These are phyloP conservation scores for Mesembrinibis cayennensis DNA, from an alignment of 2,113 vertebrate genomes.

Conservation along the genomic window DNA sequence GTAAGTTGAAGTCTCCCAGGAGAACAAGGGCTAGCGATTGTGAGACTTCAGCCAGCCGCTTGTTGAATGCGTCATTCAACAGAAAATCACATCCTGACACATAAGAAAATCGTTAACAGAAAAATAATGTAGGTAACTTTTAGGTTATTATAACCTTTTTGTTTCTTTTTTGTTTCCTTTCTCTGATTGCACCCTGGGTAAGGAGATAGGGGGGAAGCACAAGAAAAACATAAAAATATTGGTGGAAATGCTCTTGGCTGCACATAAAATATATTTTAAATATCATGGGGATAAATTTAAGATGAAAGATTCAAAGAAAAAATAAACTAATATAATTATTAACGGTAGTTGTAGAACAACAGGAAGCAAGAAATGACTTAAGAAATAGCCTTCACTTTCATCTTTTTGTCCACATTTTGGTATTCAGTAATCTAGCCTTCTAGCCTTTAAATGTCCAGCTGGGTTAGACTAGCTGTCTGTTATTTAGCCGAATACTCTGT, in stretches of 20 bases:
- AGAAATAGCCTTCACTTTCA: background rate
- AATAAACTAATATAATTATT: background rate
- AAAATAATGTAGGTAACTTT: background rate
- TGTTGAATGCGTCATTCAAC: background rate
- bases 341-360: background rate
- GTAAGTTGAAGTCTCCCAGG: no score
- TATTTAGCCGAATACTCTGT: background rate
- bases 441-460: background rate
- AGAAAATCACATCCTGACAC: background rate
- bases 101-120: background rate
- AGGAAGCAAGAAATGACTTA: background rate
- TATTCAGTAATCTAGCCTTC: background rate
- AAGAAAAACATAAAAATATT: background rate
- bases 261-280: background rate
- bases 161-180: background rate
- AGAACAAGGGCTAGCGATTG: no score
- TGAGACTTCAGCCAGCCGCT: no score
- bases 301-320: background rate
- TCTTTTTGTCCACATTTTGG: background rate
- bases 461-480: background rate
- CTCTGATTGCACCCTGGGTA: background rate
- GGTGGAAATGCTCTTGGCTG: background rate
- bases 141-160: background rate
- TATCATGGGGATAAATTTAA: background rate
- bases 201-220: background rate